Evolutionary conservation across 2,797 vertebrate species (phyloP).

Genomic region (Fringilla coelebs): DNA sequence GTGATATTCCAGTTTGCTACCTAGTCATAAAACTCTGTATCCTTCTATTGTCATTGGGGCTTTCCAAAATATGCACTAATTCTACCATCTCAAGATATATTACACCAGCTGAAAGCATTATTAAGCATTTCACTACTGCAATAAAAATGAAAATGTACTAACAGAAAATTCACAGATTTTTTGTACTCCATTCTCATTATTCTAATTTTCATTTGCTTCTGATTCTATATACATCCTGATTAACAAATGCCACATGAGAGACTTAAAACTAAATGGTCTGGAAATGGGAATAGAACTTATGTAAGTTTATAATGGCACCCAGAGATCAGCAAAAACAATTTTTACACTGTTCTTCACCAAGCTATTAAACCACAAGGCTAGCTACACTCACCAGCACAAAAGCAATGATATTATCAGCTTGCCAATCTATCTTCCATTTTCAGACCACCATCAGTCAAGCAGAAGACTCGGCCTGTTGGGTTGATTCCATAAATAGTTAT

Average conservation of each 20-base stretch:
- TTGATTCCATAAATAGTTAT: not conserved
- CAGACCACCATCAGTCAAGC: not conserved
- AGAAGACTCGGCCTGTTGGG: not conserved
- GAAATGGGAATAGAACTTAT: slow-evolving; percentile 45
- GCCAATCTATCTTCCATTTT: not conserved
- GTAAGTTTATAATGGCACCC: slow-evolving; percentile 44
- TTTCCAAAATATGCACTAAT: slow-evolving; percentile 40
- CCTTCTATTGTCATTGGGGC: slow-evolving; percentile 32
- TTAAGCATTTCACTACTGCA: slow-evolving; percentile 28
- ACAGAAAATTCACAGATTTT: slow-evolving; percentile 6
- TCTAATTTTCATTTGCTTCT: slow-evolving; percentile 46
- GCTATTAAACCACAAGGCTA: slow-evolving; percentile 2
- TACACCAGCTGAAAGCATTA: slow-evolving; percentile 17
- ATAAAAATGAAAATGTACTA: slow-evolving; percentile 36
- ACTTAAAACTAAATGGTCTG: slow-evolving; percentile 52
- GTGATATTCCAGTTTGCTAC: slow-evolving; percentile 52
- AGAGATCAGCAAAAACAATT: slow-evolving; percentile 47
- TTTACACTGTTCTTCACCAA: slow-evolving; percentile 12
- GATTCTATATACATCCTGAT: slow-evolving; percentile 20
- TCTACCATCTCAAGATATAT: slow-evolving; percentile 1
- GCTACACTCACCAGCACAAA: not conserved
- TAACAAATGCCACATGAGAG: slow-evolving; percentile 30
- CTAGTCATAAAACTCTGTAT: slow-evolving; percentile 47
- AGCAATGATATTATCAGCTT: not conserved
- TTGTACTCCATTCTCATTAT: slow-evolving; percentile 10